Base-by-base conservation (phyloP, 2,797 vertebrate species). In the Anabacerthia variegaticeps region DNA sequence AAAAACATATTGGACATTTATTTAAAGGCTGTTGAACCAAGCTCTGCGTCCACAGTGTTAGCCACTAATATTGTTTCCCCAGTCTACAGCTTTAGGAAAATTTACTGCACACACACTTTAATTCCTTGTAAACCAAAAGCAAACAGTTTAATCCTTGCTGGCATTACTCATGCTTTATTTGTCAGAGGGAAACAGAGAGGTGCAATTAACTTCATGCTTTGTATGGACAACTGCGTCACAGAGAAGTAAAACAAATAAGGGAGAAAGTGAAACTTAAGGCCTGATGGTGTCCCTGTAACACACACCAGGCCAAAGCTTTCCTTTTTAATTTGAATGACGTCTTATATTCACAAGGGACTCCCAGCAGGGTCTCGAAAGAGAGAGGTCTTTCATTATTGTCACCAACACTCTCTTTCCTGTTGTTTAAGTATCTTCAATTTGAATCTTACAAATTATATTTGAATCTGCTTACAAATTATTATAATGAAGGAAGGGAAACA, bases 91-190 rank as follows among this genome's bases (percentile, higher is more conserved):
- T 79, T 97, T 87, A 83, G 76, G 77, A 68, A 96, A 96, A 95
- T 90, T 95, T 97, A 83, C 92, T 92, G 62, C 91, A 76, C 68
- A 87, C 54, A 34, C 8, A 32, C 81, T 94, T 85, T 96, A 97
- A 97, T 96, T 96, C 97, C 95, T 94, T 96, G 95, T 97, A 97
- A 97, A 97, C 91, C 94, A 77, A 95, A 96, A 95, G 79, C 96
- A 97, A 97, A 97, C 89, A 94, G 36, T 92, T 97, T 97, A 96
- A 97, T 97, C 97, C 89, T 79, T 36, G 48, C 72, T 92, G 83
- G 85, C 83, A 89, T 94, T 95, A 85, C 77, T 93, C 83, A 44
- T 2, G 27, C 84, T 95, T 92, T 97, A 87, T 95, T 96, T 97
- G 94, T 96, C 88, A 96, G 86, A 93, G 82, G 68, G 84, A 96